Conservation (phyloP, 2,888 invertebrate genomes). For the Artemia sinica region DNA sequence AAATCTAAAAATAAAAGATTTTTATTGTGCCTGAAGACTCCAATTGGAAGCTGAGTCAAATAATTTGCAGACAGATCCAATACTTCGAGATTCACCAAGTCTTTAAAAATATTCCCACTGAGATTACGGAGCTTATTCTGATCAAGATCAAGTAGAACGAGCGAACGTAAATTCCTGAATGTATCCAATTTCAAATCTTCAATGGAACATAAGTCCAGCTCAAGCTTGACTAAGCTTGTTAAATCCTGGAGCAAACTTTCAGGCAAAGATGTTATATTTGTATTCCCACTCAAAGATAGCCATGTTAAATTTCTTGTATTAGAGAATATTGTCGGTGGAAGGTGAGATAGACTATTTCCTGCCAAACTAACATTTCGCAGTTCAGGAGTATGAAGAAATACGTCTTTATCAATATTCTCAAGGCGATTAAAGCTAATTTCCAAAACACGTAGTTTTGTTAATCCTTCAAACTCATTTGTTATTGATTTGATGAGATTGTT, state of each 20-base stretch:
- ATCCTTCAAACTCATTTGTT: neutral
- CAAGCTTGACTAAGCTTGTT: neutral
- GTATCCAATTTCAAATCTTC: neutral
- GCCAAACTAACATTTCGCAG: constrained; percentile 1
- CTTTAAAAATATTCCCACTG: neutral
- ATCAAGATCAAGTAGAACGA: neutral
- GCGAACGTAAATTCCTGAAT: neutral
- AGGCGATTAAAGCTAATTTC: neutral
- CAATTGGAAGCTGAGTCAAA: constrained; percentile 1
- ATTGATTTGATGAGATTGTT: constrained; percentile 44
- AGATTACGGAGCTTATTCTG: neutral
- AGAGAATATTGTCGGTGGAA: neutral
- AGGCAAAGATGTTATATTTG: neutral
- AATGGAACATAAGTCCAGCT: constrained; percentile 1
- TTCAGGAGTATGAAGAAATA: neutral
- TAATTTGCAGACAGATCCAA: neutral
- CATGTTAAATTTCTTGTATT: neutral
- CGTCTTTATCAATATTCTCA: neutral
- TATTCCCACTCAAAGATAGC: neutral
- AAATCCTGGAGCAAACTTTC: neutral
- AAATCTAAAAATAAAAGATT: constrained; percentile 18
- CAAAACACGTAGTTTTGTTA: neutral
- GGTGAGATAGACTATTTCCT: neutral
- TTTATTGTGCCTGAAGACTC: neutral
- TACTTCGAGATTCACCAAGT: neutral